Base-by-base conservation (phyloP, 2,797 vertebrate genomes). In the Leptodactylus fallax region DNA sequence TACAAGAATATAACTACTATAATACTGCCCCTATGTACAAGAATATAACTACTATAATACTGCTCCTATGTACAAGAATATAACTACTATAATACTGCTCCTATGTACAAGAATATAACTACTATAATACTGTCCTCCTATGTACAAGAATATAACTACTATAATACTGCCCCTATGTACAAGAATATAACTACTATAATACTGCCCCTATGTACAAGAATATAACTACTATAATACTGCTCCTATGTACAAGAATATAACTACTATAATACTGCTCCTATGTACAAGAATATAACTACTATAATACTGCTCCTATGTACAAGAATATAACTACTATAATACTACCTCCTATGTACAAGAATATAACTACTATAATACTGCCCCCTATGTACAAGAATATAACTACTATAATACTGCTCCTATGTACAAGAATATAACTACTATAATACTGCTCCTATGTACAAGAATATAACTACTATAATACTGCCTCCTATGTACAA, bases 91-190 rank as follows among this genome's bases (percentile, higher is more conserved):
- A 69, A 69, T 69, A 36, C 23, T 69, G 13, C 25, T 7, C 25
- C 65, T 69, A 69, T 69, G 17, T 69, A 69, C 65, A 69, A 69
- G 65, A 69, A 69, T 69, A 69, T 69, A 69, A 69, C 65, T 69
- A 69, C 65, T 16, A 69, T 69, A 69, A 69, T 69, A 69, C 65
- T 69, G 65, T 25, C 61, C n/a, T 16, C 65, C 65, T 69, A 36
- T 69, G 13, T 69, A 36, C 25, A 36, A 69, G 65, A 69, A 69
- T 69, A 69, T 36, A 69, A 69, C 65, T 16, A 69, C 65, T 69
- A 69, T 69, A 69, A 65, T 65, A 65, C 61, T 65, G 61, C 61
- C 16, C 61, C n/a, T 63, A 60, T 67, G 63, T 67, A 67, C 63
- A 25, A 67, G 63, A 25, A 12, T 63, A 25, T 67, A 67, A 67